phyloP scores from a whole-genome alignment of 2,888 invertebrate species.

The Hypercompe scribonia region DNA sequence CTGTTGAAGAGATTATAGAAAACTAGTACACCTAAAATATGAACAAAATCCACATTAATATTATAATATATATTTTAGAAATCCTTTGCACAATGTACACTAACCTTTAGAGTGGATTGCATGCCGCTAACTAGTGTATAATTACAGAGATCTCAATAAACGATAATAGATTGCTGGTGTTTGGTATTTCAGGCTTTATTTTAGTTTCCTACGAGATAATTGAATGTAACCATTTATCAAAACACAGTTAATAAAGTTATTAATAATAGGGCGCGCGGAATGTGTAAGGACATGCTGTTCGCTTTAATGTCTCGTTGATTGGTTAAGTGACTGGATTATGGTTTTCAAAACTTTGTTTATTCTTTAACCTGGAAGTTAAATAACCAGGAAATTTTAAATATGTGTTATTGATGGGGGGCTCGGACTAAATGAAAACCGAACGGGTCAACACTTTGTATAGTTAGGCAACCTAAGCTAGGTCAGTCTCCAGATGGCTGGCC shows the following conservation, averaged over 20 bases:
- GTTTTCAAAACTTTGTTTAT: not conserved
- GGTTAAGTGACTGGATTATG: conserved; percentile 9
- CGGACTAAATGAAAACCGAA: too few relatives aligned
- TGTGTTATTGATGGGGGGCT: not conserved
- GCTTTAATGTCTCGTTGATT: conserved; percentile 11
- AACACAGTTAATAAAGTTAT: conserved; percentile 22
- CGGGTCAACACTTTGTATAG: too few relatives aligned
- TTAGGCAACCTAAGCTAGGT: too few relatives aligned
- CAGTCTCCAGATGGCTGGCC: not conserved
- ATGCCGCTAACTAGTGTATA: conserved; percentile 18
- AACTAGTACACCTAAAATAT: not conserved
- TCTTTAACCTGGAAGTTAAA: not conserved
- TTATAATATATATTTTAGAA: not conserved
- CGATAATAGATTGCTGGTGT: conserved; percentile 16
- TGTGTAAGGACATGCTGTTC: not conserved
- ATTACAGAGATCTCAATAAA: conserved; percentile 21
- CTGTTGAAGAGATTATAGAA: not conserved
- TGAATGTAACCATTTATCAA: conserved; percentile 24
- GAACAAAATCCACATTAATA: not conserved
- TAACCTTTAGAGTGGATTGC: conserved; percentile 6
- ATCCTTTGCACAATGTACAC: not conserved
- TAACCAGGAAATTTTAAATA: not conserved
- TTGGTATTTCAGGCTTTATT: conserved; percentile 15
- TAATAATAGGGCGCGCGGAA: conserved; percentile 9
- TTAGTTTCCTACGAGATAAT: conserved; percentile 14